These are phyloP conservation scores for Phanerotoma sp. DNA, from an alignment of 2,888 invertebrate genomes.

Conservation along the genomic window DNA sequence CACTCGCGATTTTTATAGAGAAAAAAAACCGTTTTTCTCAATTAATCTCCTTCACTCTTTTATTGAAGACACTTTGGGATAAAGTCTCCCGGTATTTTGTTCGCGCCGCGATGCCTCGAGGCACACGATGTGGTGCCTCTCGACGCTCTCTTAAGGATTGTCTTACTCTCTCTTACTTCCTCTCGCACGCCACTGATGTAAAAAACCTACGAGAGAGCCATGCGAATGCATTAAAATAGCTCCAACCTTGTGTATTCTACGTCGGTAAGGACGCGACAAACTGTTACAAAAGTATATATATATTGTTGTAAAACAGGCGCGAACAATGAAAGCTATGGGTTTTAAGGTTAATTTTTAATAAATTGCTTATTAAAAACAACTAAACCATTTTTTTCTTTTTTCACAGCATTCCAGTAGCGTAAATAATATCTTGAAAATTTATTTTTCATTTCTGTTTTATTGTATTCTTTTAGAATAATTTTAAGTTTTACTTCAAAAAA, in stretches of 20 bases:
- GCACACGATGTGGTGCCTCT: conserved; percentile 12
- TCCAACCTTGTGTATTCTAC: not conserved
- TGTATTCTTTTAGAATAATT: too few species aligned
- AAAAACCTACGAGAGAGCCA: too few species aligned
- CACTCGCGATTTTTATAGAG: not conserved
- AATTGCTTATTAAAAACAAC: too few species aligned
- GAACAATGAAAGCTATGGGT: too few species aligned
- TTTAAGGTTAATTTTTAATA: too few species aligned
- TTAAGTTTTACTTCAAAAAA: too few species aligned
- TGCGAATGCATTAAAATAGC: not conserved
- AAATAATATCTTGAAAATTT: too few species aligned
- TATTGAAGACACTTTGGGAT: not conserved
- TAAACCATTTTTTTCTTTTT: too few species aligned
- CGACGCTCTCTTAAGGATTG: not conserved
- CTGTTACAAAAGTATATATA: not conserved
- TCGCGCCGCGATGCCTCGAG: conserved; percentile 15
- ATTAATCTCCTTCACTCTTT: not conserved
- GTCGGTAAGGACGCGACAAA: too few species aligned
- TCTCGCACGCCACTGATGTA: not conserved
- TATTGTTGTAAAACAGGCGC: not conserved
- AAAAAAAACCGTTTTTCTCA: not conserved
- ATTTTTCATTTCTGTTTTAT: too few species aligned
- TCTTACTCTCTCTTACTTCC: not conserved
- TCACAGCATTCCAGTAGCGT: too few species aligned
- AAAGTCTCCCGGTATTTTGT: conserved; percentile 9